Evolutionary conservation across 2,797 vertebrate species (phyloP), one percentile per base, ranked within the genome.

Genomic region (Galago senegalensis): DNA sequence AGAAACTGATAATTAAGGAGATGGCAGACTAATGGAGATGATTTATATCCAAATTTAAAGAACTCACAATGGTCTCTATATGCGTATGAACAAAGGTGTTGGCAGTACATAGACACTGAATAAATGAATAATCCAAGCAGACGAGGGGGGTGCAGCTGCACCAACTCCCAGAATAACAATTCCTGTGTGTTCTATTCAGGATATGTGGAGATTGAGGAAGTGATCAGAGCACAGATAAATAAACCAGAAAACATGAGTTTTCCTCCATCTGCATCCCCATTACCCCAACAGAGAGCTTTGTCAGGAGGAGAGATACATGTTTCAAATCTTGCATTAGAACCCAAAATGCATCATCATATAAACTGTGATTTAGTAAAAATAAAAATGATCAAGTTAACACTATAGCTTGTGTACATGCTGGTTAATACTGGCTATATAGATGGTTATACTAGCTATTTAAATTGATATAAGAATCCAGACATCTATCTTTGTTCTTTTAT

Each of bases 361-460:
- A 83, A 58, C 31, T 56, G 5, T 60, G 37, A 72, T 53, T 69
- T 80, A 65, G 23, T 60, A 83, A 92, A 63, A 95, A 70, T 23
- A 12, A 34, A 76, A 81, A 60, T 56, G 25, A 21, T 34, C 14
- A 2, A 14, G 63, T 56, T 49, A 60, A 65, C 34, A 53, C n/a
- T 29, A 21, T 7, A 23, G 2, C 60, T 56, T 63, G 12, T n/a
- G 31, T 31, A 23, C 8, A 34, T 2, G 7, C 4, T 37, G 13
- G 25, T 58, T 58, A 77, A 61, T 25, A 13, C 2, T 69, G 27
- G 34, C 34, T 34, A 34, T 34, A 34, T 34, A 34, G 34, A 34
- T 34, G 34, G 69, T 20, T 46, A 23, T 14, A 60, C 12, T 23
- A 60, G n/a, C n/a, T 83, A 18, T 29, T 23, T n/a, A 17, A 20